These are phyloP conservation scores for Serilophus lunatus DNA, from an alignment of 2,113 vertebrate species.

Conservation along the genomic window DNA sequence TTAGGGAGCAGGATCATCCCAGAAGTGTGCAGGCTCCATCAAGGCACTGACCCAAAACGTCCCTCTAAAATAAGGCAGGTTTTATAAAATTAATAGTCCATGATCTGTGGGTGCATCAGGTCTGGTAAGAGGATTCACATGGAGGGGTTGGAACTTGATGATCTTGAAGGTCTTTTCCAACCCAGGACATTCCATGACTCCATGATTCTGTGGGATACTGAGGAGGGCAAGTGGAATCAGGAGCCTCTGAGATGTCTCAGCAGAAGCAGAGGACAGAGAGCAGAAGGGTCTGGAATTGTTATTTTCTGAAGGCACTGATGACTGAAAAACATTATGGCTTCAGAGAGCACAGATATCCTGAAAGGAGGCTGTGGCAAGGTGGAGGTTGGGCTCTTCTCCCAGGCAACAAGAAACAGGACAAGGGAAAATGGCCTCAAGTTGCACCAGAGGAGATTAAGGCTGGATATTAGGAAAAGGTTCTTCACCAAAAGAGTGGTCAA, in stretches of 20 bases:
- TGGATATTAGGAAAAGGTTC: background rate
- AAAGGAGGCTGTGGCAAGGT: rapidly evolving
- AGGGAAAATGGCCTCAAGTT: background rate
- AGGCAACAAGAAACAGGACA: rapidly evolving
- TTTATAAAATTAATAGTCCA: rapidly evolving
- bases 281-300: background rate
- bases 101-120: rapidly evolving
- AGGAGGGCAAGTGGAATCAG: rapidly evolving
- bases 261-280: background rate
- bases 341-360: background rate
- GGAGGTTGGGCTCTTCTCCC: background rate
- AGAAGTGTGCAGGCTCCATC: background rate
- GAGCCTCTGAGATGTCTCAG: background rate
- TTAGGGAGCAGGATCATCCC: rapidly evolving
- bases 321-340: background rate
- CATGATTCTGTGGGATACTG: too few species aligned
- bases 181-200: too few species aligned
- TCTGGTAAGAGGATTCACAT: background rate
- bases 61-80: rapidly evolving
- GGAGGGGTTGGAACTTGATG: background rate
- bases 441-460: background rate
- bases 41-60: rapidly evolving
- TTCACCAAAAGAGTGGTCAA: rapidly evolving
- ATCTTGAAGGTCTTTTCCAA: too few species aligned
- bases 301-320: background rate